Base-by-base conservation (phyloP, 2,888 invertebrate species). In the Agrotis exclamationis region DNA sequence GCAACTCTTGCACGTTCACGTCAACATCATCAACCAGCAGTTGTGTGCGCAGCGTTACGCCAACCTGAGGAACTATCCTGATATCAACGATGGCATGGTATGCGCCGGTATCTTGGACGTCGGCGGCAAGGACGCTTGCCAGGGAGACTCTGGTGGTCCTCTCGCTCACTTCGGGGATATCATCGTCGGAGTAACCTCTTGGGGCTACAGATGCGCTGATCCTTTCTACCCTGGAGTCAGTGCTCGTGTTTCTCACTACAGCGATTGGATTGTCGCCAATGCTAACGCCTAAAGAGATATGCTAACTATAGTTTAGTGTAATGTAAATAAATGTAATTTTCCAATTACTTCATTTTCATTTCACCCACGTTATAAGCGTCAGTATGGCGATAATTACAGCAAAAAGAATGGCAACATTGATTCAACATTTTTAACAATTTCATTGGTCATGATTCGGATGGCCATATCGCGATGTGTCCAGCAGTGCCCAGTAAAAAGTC, bases 101-200 rank as follows among this genome's bases (percentile, higher is more conserved):
- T 93, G 93, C 82, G 88, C 91, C 33, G 93, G 93, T 39, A 80
- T 87, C 45, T 68, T 71, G 11, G 58, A 74, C 39, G 74, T 85
- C 3, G 91, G 92, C 4, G 92, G 90, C 24, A 87, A 86, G 77
- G 94, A 93, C 80, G 88, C 92, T 9, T 95, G 95, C 83, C 92
- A 95, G 87, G 96, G 96, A n/a, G 96, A 96, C 90, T 94, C 95
- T 65, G 96, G 96, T 11, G 96, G 96, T 22, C 96, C 96, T 16
- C 87, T 96, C 45, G 64, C 64, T 16, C 90, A 93, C 86, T 79
- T 88, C 44, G 88, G 90, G 28, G 72, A 90, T 67, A 87, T 92
- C 70, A 74, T 95, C 58, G 92, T 96, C 78, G 96, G 96, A 28
- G 83, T 96, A 75, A 93, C 93, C 16, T 96, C 96, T 39, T 96